Percentiles rank a stretch among this genome's conserved stretches.
Conservation (phyloP, 2,888 invertebrate species). For the Drosophila setosimentum region DNA sequence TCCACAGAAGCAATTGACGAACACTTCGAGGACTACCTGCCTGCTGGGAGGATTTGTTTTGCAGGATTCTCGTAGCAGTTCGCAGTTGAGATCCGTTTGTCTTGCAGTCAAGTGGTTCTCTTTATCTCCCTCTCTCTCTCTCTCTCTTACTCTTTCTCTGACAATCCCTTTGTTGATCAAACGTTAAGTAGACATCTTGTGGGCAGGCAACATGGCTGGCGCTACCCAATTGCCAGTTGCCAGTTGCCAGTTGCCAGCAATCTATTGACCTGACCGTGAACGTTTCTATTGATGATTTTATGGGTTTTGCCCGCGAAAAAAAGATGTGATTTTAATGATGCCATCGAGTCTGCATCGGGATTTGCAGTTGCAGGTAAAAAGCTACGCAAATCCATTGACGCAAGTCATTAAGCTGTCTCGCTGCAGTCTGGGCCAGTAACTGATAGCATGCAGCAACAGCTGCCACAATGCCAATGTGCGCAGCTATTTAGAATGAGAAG, state of each 20-base stretch:
- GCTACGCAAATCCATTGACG: slow-evolving; percentile 64
- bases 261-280: slow-evolving; percentile 1
- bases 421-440: slow-evolving; percentile 59
- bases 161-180: slow-evolving; percentile 28
- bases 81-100: slow-evolving; percentile 1
- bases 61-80: too few relatives aligned
- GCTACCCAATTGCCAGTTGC: background rate
- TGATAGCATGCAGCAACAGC: slow-evolving; percentile 36
- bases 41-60: background rate
- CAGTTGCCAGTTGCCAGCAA: background rate
- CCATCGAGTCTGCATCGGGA: slow-evolving; percentile 57
- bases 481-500: background rate
- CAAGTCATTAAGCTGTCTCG: slow-evolving; percentile 74
- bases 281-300: slow-evolving; percentile 73
- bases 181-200: slow-evolving; percentile 30
- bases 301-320: slow-evolving; percentile 76
- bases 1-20: slow-evolving; percentile 49
- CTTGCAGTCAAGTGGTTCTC: slow-evolving; percentile 37
- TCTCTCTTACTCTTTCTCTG: background rate
- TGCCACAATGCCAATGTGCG: slow-evolving; percentile 32
- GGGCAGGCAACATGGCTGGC: slow-evolving; percentile 2
- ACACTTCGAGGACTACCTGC: slow-evolving; percentile 17
- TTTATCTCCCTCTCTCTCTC: background rate
- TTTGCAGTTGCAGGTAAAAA: slow-evolving; percentile 47
- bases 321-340: slow-evolving; percentile 61